These are phyloP conservation scores for Oreochromis tanganicae DNA, from an alignment of 2,113 vertebrate genomes.

Conservation along the genomic window DNA sequence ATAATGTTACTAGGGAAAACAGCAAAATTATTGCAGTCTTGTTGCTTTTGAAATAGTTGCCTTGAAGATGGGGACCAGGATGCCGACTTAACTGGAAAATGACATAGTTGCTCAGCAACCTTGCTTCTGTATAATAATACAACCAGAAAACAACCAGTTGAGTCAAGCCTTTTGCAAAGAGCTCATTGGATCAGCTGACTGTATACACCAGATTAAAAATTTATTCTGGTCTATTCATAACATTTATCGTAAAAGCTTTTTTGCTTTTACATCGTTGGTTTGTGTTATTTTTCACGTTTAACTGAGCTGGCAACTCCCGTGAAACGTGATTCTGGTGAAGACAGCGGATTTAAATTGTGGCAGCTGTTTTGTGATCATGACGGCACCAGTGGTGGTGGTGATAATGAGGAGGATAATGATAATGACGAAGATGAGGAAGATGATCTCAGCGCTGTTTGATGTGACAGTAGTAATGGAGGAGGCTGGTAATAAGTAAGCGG, in stretches of 20 bases:
- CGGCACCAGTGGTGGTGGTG: neutral
- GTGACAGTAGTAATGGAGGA: neutral
- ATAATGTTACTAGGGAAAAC: neutral
- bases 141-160: neutral
- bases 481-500: neutral
- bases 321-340: neutral
- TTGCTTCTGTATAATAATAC: neutral
- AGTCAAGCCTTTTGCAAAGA: neutral
- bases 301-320: neutral
- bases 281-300: neutral
- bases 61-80: neutral
- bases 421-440: neutral
- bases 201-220: neutral
- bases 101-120: neutral
- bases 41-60: neutral
- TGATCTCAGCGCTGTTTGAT: neutral
- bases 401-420: slow-evolving; percentile 2
- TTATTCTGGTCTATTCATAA: neutral
- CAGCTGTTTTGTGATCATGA: slow-evolving; percentile 10
- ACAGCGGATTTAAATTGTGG: neutral
- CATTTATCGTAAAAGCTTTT: neutral
- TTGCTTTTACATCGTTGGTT: neutral
- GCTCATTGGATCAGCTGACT: neutral
- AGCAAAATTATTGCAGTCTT: neutral
- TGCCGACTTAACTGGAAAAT: neutral